These are phyloP conservation scores for Recurvirostra avosetta DNA, from an alignment of 2,113 vertebrate genomes.

Conservation along the genomic window DNA sequence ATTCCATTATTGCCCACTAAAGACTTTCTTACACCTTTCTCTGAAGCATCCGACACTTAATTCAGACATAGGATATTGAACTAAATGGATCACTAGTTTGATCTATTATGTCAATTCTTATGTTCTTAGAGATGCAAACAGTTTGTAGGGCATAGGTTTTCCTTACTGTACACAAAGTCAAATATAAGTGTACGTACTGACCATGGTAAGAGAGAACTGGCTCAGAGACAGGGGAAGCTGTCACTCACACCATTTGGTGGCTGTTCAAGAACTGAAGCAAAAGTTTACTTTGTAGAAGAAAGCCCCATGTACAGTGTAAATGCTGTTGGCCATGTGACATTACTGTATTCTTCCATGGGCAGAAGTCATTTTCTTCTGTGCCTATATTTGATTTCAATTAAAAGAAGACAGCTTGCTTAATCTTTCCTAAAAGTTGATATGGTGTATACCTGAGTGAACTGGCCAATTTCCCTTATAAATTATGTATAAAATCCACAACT, in stretches of 20 bases:
- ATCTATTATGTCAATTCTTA: constrained; percentile 7
- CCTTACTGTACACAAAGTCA: background rate
- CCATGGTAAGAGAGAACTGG: background rate
- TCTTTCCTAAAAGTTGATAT: constrained; percentile 76
- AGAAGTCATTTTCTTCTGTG: constrained; percentile 68
- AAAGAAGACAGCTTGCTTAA: constrained; percentile 75
- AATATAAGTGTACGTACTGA: background rate
- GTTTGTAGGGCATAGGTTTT: background rate
- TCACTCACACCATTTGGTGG: background rate
- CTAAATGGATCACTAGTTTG: constrained; percentile 37
- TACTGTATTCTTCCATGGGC: constrained; percentile 1
- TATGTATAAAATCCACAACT: constrained; percentile 76
- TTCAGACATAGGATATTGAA: constrained; percentile 1
- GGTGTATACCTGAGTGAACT: constrained; percentile 75
- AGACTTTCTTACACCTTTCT: background rate
- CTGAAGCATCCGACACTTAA: background rate
- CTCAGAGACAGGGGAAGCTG: background rate
- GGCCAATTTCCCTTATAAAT: constrained; percentile 80
- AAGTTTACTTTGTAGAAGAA: constrained; percentile 59
- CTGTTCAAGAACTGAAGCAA: constrained; percentile 15
- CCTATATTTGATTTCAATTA: constrained; percentile 79
- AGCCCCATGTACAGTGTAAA: constrained; percentile 26
- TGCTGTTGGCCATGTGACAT: constrained; percentile 25
- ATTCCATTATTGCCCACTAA: background rate
- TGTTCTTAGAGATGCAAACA: background rate